phyloP scores from a whole-genome alignment of 35 echinoderm and acorn worm species.

The Ptychodera flava region DNA sequence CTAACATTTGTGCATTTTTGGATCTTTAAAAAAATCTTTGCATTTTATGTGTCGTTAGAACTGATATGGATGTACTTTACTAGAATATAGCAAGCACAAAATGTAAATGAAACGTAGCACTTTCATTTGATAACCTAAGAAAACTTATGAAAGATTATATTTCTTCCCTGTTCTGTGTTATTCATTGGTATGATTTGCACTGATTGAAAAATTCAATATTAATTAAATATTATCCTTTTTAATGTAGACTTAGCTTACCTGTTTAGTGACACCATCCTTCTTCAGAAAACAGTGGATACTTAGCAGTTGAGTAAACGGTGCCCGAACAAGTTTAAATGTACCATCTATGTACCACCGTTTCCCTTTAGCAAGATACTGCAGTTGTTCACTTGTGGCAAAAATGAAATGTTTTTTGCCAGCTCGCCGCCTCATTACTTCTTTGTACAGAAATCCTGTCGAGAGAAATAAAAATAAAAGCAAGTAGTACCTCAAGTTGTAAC shows the following conservation, averaged over 20 bases:
- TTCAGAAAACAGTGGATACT: constrained; percentile 13
- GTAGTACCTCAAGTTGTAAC: neutral
- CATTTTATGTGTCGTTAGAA: too few species aligned
- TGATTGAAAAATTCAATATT: neutral
- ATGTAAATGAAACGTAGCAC: neutral
- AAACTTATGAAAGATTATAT: neutral
- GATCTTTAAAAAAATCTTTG: too few species aligned
- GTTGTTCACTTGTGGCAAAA: constrained; percentile 11
- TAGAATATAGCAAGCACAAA: neutral
- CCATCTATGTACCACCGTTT: constrained; percentile 36
- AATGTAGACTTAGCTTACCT: neutral
- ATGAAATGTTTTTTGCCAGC: constrained; percentile 14
- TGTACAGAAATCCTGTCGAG: neutral
- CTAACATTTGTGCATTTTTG: too few species aligned
- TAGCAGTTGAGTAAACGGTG: constrained; percentile 12
- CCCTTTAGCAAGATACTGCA: constrained; percentile 4
- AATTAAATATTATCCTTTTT: neutral
- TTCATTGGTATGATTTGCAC: neutral
- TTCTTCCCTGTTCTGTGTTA: neutral
- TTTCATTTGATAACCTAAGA: neutral
- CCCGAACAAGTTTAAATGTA: constrained; percentile 6
- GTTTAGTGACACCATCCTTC: neutral
- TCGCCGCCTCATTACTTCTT: constrained; percentile 4
- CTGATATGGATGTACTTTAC: too few species aligned
- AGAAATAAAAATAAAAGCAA: neutral